phyloP scores from a whole-genome alignment of 2,113 vertebrate species.

The Etheostoma spectabile region DNA sequence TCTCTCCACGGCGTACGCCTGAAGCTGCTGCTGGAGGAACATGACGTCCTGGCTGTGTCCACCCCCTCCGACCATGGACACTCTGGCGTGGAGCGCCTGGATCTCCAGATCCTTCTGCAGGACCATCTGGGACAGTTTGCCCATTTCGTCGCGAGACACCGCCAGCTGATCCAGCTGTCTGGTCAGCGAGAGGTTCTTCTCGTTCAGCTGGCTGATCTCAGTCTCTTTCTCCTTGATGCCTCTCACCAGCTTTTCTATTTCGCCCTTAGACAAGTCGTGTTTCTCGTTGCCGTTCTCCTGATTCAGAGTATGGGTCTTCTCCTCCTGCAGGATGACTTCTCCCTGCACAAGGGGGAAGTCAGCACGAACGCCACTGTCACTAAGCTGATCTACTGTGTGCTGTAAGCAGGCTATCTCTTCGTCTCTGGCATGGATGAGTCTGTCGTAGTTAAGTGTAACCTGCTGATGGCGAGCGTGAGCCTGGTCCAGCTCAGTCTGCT shows the following conservation, averaged over 20 bases:
- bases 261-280: constrained; percentile 95
- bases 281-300: constrained; percentile 95
- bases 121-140: constrained; percentile 92
- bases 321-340: constrained; percentile 89
- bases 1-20: constrained; percentile 90
- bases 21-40: constrained; percentile 93
- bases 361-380: constrained; percentile 81
- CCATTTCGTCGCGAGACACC: constrained; percentile 90
- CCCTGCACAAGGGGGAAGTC: constrained; percentile 76
- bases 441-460: constrained; percentile 87
- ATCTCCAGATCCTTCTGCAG: constrained; percentile 96
- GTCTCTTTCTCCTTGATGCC: constrained; percentile 96
- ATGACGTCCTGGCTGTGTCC: constrained; percentile 88
- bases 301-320: constrained; percentile 90
- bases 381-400: constrained; percentile 86
- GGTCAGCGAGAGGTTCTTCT: constrained; percentile 92
- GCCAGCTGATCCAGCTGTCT: constrained; percentile 91
- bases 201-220: constrained; percentile 94
- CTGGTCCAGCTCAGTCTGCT: constrained; percentile 90
- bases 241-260: constrained; percentile 91
- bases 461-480: constrained; percentile 89
- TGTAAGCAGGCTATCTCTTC: constrained; percentile 90
- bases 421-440: constrained; percentile 89
- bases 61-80: constrained; percentile 83
- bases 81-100: constrained; percentile 90